Evolutionary conservation across 1,140 invertebrate species (phyloP).

Genomic region (Drosophila repleta): DNA sequence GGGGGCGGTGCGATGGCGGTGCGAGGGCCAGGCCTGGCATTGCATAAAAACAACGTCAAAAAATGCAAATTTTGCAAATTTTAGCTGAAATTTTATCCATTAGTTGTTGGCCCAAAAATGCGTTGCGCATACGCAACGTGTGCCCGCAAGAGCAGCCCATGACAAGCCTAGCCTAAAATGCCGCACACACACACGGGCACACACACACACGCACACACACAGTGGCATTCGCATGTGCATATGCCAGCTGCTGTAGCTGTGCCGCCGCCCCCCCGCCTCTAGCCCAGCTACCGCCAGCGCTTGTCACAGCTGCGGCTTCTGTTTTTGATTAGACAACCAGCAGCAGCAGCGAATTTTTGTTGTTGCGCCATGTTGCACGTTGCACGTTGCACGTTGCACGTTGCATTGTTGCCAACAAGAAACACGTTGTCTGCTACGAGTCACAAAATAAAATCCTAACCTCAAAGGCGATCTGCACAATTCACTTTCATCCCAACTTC

Average conservation of each 20-base stretch:
- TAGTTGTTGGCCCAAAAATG: constrained; percentile 69
- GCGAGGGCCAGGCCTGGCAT: neutral
- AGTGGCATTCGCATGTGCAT: constrained; percentile 19
- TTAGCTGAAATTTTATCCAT: constrained; percentile 74
- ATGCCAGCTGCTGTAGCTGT: constrained; percentile 23
- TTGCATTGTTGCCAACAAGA: neutral
- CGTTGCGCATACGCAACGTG: constrained; percentile 77
- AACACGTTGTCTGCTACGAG: too few relatives aligned
- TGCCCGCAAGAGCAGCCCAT: constrained; percentile 22
- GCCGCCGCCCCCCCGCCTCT: neutral
- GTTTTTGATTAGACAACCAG: constrained; percentile 74
- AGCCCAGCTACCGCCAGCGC: constrained; percentile 1
- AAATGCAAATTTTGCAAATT: constrained; percentile 81
- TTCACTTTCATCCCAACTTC: neutral
- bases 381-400: constrained; percentile 1
- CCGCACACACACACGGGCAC: neutral
- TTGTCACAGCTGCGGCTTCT: constrained; percentile 72
- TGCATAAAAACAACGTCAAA: constrained; percentile 69
- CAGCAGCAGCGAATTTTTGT: neutral
- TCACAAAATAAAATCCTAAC: neutral
- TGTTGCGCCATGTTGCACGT: constrained; percentile 11
- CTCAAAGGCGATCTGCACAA: too few relatives aligned
- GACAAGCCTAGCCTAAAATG: neutral
- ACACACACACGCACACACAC: constrained; percentile 8
- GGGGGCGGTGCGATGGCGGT: neutral